A percentile compares a stretch with the other conserved stretches of the same genome.
phyloP scores from a whole-genome alignment of 2,113 vertebrate genomes.

The Cynopterus brachyotis region DNA sequence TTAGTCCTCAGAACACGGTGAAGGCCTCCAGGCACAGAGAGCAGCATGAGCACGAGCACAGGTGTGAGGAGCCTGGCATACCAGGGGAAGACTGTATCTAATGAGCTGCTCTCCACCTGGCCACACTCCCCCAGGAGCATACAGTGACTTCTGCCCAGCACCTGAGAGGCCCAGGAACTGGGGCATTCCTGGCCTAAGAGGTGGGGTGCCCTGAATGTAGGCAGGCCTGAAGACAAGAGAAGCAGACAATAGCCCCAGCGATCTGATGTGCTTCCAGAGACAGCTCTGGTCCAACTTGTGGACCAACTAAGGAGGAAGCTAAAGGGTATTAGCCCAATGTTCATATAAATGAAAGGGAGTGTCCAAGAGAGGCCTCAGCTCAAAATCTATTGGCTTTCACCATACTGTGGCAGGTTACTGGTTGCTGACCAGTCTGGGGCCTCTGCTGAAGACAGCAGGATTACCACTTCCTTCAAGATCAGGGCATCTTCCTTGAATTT shows the following conservation, averaged over 20 bases:
- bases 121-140: not conserved
- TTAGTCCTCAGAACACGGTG: not conserved
- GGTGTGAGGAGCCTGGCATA: not conserved
- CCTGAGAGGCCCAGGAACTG: not conserved
- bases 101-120: not conserved
- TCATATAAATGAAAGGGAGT: not conserved
- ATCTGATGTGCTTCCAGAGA: not conserved
- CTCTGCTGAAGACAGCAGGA: not conserved
- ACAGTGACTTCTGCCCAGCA: not conserved
- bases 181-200: not conserved
- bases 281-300: not conserved
- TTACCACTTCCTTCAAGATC: not conserved
- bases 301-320: not conserved
- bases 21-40: not conserved
- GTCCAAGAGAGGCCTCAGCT: not conserved
- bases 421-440: not conserved
- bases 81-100: fast-evolving
- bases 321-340: not conserved
- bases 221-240: not conserved
- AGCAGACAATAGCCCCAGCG: fast-evolving
- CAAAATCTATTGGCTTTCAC: not conserved
- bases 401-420: not conserved
- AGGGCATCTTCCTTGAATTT: not conserved
- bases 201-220: not conserved
- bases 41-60: not conserved